A percentile compares a stretch with the other conserved stretches of the same genome.
Conservation (phyloP, 2,888 invertebrate genomes). For the Caenorhabditis sulstoni region DNA sequence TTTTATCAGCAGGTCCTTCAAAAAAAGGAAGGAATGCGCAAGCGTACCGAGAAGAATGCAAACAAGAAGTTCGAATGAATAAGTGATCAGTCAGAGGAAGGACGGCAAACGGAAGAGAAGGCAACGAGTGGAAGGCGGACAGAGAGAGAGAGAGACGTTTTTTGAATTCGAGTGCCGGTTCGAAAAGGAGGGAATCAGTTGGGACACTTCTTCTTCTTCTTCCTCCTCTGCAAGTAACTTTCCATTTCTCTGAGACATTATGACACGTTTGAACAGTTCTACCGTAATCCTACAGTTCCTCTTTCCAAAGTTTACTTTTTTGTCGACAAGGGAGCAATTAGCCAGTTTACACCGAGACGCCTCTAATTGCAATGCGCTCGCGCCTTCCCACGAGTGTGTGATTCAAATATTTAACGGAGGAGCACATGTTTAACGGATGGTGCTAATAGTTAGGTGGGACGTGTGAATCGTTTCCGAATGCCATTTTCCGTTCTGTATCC, state of each 20-base stretch:
- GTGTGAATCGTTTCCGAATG: neutral
- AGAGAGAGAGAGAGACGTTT: neutral
- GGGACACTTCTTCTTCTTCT: too few species aligned
- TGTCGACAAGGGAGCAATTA: too few species aligned
- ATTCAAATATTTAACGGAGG: neutral
- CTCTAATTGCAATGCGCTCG: too few species aligned
- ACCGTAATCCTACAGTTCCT: too few species aligned
- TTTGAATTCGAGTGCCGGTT: slow-evolving; percentile 19
- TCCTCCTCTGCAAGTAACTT: too few species aligned
- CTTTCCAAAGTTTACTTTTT: too few species aligned
- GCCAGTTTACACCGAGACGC: slow-evolving; percentile 13
- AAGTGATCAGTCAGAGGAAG: slow-evolving; percentile 30
- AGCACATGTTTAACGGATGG: slow-evolving; percentile 34
- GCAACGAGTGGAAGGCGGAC: too few species aligned
- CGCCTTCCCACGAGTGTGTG: slow-evolving; percentile 2
- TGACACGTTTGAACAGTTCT: too few species aligned
- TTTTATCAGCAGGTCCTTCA: slow-evolving; percentile 32
- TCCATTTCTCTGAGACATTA: too few species aligned
- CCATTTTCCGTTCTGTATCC: too few species aligned
- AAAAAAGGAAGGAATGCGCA: slow-evolving; percentile 37
- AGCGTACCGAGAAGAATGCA: slow-evolving; percentile 20
- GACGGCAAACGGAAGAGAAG: slow-evolving; percentile 21
- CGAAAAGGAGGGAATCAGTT: too few species aligned
- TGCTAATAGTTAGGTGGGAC: slow-evolving; percentile 20
- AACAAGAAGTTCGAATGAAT: slow-evolving; percentile 49